A percentile compares a stretch with the other conserved stretches of the same genome.
These are phyloP conservation scores for Leucopsar rothschildi DNA, from an alignment of 2,113 vertebrate genomes.

Conservation along the genomic window DNA sequence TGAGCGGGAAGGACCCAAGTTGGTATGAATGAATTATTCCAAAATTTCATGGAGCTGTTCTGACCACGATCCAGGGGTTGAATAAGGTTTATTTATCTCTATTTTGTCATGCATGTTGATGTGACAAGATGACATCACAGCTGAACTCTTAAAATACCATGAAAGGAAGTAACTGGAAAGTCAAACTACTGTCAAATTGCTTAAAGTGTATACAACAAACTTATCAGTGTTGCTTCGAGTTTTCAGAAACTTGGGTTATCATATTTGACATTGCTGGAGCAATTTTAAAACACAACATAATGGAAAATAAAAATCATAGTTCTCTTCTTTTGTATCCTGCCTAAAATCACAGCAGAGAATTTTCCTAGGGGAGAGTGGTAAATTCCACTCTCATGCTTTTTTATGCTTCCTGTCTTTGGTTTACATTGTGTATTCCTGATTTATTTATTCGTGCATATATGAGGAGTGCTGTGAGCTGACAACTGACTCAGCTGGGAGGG, in stretches of 20 bases:
- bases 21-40: background rate
- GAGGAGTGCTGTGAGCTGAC: background rate
- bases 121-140: background rate
- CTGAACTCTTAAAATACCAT: conserved; percentile 12
- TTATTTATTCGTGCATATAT: conserved; percentile 16
- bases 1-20: background rate
- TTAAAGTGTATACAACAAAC: background rate
- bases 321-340: background rate
- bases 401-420: background rate
- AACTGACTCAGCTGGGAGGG: conserved; percentile 19
- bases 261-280: background rate
- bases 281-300: background rate
- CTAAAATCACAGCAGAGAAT: background rate
- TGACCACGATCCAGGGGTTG: background rate
- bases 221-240: background rate
- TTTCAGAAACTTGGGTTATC: background rate
- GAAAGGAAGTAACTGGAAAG: background rate
- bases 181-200: background rate
- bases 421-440: background rate
- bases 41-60: background rate
- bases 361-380: background rate
- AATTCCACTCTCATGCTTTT: background rate
- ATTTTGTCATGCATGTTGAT: background rate
- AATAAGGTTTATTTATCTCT: background rate
- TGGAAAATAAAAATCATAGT: background rate